Percentiles rank a stretch among this genome's conserved stretches.
Evolutionary conservation across 2,113 vertebrate genomes (phyloP).

Genomic region (Xiphophorus couchianus): DNA sequence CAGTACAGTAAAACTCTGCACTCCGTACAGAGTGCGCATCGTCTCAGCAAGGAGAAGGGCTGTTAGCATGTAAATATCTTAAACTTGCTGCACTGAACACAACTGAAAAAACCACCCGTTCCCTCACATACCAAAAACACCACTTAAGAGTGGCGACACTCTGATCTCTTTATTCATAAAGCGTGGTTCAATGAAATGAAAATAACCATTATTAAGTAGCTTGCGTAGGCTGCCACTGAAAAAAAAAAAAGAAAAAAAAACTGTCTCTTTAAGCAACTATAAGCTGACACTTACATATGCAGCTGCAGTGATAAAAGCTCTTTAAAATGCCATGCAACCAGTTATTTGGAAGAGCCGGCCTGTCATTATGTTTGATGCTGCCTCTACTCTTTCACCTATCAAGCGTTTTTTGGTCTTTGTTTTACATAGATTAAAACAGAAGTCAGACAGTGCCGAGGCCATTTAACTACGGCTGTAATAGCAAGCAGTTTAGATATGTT

Average conservation of each 20-base stretch:
- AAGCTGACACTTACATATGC: constrained; percentile 58
- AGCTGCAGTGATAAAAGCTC: constrained; percentile 58
- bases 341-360: constrained; percentile 62
- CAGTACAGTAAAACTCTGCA: constrained; percentile 13
- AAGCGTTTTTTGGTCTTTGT: constrained; percentile 71
- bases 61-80: constrained; percentile 22
- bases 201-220: constrained; percentile 76
- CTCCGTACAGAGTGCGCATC: background rate
- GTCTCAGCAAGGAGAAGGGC: background rate
- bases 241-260: background rate
- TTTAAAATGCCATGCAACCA: constrained; percentile 59
- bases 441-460: constrained; percentile 29
- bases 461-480: constrained; percentile 8
- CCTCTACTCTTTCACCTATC: constrained; percentile 20
- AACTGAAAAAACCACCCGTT: constrained; percentile 55
- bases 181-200: constrained; percentile 57
- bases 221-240: constrained; percentile 58
- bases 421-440: constrained; percentile 37
- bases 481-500: background rate
- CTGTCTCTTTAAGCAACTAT: constrained; percentile 44
- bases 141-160: constrained; percentile 64
- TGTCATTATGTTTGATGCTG: constrained; percentile 68
- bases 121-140: constrained; percentile 67
- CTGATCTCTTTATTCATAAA: constrained; percentile 69
- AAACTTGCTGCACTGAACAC: constrained; percentile 20